Evolutionary conservation across 2,797 vertebrate genomes (phyloP), one percentile per base, ranked within the genome.

Genomic region (Argyrosomus regius): DNA sequence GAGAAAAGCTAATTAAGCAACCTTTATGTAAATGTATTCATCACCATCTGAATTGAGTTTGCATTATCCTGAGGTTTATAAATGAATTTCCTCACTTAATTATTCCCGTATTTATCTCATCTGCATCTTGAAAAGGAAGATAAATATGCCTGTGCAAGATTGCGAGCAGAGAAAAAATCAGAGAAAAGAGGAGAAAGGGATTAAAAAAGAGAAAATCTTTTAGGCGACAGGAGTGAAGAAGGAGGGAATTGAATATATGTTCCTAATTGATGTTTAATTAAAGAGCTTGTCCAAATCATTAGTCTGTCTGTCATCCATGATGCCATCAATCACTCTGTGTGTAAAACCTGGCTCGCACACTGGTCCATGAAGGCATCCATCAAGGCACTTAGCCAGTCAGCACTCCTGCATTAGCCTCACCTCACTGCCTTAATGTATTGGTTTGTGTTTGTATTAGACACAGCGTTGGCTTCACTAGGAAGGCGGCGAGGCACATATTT

Each of bases 201-300:
- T 22, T 24, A 5, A 0, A 26, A 49, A 9, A 20, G 1, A 61
- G 43, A 60, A 53, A 49, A 24, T 35, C 0, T 66, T 71, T 69
- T 28, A 24, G 20, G 9, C 9, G 48, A 48, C 3, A 8, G 41
- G 46, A 53, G 54, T 20, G 43, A 57, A 68, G 57, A 73, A 61
- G 61, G 53, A 81, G 75, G 43, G 72, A 87, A 87, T 85, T 87
- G 60, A 89, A 91, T 91, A 72, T 88, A 79, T 75, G 63, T 68
- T 82, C 58, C 84, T 94, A 95, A 95, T 91, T 93, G 93, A 91
- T 91, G 85, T 94, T 95, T 95, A 94, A 96, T 96, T 94, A 94
- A 91, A 86, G 90, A 80, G 83, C 92, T 91, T 92, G 95, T 95
- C 88, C 82, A 76, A 91, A 87, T 92, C 89, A 94, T 95, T 95